phyloP scores from a whole-genome alignment of 2,888 invertebrate genomes.

The Antheraea assamensis region DNA sequence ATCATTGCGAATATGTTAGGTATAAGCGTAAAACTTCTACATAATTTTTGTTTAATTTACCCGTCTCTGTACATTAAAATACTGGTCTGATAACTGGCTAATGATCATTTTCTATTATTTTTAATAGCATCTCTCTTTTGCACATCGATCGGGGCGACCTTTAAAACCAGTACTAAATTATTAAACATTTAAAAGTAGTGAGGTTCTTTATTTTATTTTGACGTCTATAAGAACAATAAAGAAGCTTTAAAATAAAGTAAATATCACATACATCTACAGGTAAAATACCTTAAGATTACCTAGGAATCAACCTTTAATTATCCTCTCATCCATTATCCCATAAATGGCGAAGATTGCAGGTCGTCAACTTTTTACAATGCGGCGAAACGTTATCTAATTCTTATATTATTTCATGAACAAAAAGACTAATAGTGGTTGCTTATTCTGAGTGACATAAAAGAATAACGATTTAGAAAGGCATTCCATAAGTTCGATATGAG shows the following conservation, averaged over 20 bases:
- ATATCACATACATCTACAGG: background rate
- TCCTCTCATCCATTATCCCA: slow-evolving; percentile 9
- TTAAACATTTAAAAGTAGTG: background rate
- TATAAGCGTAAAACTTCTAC: background rate
- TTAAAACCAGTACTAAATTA: background rate
- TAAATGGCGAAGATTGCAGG: background rate
- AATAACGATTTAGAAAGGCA: background rate
- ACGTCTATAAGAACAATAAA: background rate
- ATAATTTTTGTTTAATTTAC: background rate
- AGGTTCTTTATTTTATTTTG: background rate
- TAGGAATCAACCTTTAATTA: background rate
- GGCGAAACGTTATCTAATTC: background rate
- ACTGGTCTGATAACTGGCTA: background rate
- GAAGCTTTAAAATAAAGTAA: background rate
- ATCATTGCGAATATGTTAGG: background rate
- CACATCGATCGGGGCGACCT: background rate
- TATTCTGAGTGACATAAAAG: background rate
- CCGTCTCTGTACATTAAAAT: background rate
- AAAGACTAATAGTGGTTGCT: background rate
- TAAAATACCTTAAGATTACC: background rate
- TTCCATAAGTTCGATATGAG: background rate
- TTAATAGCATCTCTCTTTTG: background rate
- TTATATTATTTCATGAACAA: background rate
- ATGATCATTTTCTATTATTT: background rate
- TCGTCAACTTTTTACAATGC: slow-evolving; percentile 1